Conservation (phyloP, 2,797 vertebrate genomes). For the Steatocranus sp. region DNA sequence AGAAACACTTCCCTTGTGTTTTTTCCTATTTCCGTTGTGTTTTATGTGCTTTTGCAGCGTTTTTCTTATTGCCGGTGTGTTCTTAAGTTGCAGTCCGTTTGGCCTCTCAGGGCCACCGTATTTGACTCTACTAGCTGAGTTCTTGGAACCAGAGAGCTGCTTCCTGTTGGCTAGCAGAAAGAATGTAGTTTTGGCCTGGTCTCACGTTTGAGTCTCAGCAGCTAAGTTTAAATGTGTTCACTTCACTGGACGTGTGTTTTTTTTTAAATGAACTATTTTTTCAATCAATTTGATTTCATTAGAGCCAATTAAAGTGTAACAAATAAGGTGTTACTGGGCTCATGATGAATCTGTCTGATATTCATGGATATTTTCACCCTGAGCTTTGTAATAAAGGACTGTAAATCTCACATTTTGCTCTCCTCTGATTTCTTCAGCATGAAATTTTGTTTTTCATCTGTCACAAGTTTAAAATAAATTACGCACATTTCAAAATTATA, state of each 20-base stretch:
- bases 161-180: background rate
- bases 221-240: background rate
- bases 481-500: rapidly evolving
- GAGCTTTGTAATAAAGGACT: background rate
- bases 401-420: background rate
- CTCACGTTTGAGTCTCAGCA: background rate
- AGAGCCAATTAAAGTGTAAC: background rate
- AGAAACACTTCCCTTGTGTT: background rate
- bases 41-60: background rate
- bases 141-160: rapidly evolving
- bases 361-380: background rate
- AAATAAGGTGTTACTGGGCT: background rate
- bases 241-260: background rate
- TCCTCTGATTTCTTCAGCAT: background rate
- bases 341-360: background rate
- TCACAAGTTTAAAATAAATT: background rate
- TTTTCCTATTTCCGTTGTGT: background rate
- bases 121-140: background rate
- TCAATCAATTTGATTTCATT: background rate
- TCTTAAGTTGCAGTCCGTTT: background rate
- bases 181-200: rapidly evolving
- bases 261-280: background rate
- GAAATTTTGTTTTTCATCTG: background rate
- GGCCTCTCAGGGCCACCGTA: background rate
- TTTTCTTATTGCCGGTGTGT: background rate